Evolutionary conservation across 2,797 vertebrate genomes (phyloP).

Genomic region (Chanos chanos): DNA sequence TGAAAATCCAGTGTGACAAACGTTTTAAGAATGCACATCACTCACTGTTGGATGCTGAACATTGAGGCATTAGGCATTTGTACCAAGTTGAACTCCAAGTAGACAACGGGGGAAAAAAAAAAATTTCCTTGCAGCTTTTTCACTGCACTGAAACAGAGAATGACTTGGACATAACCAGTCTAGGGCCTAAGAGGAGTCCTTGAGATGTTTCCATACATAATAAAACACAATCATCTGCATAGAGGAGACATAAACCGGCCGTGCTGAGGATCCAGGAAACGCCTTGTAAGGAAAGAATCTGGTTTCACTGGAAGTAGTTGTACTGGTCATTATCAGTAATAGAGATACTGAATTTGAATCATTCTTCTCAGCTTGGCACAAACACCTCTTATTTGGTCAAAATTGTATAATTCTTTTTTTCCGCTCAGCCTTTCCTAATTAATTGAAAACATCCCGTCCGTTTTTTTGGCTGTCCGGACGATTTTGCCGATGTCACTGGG

Average conservation of each 20-base stretch:
- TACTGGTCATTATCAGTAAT: neutral
- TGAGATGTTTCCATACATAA: neutral
- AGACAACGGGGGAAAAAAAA: conserved; percentile 27
- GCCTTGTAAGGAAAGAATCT: neutral
- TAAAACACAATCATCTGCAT: neutral
- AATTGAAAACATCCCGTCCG: conserved; percentile 20
- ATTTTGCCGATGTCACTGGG: conserved; percentile 19
- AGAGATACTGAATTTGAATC: neutral
- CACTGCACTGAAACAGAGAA: conserved; percentile 19
- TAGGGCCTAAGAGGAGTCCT: conserved; percentile 3
- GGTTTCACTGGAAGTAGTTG: neutral
- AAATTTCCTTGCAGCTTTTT: neutral
- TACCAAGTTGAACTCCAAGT: no score
- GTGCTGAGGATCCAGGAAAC: no score
- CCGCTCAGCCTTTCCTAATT: conserved; percentile 2
- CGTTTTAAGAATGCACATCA: conserved; percentile 35
- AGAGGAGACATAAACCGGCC: no score
- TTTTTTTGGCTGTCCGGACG: neutral
- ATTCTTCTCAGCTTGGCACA: conserved; percentile 2
- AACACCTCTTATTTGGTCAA: neutral
- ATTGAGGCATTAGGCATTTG: no score
- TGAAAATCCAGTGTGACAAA: conserved; percentile 36
- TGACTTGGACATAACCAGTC: neutral
- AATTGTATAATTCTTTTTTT: conserved; percentile 1
- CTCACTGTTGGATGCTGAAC: neutral